phyloP scores from a whole-genome alignment of 2,113 vertebrate species.

The Panthera leo region DNA sequence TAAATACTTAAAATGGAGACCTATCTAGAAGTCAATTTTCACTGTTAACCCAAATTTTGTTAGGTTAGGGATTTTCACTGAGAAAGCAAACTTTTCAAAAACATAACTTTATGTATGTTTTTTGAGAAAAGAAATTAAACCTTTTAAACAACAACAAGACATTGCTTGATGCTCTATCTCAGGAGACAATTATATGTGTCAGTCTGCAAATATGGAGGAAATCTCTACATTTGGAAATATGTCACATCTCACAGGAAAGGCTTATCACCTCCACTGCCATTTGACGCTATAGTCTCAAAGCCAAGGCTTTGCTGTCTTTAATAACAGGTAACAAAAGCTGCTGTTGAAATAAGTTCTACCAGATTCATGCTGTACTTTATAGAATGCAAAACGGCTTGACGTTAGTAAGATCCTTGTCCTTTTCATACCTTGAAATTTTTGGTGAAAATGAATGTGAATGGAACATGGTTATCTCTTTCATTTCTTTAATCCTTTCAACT shows the following conservation, averaged over 20 bases:
- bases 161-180: neutral
- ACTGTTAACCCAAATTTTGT: conserved; percentile 23
- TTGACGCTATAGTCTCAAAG: neutral
- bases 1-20: neutral
- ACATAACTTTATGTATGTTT: neutral
- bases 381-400: neutral
- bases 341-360: neutral
- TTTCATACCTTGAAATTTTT: neutral
- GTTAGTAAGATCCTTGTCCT: neutral
- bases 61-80: neutral
- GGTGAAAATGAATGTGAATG: neutral
- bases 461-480: neutral
- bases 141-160: neutral
- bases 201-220: neutral
- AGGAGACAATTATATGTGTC: neutral
- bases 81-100: neutral
- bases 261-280: neutral
- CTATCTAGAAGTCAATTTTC: neutral
- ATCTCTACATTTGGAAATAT: neutral
- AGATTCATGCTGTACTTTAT: neutral
- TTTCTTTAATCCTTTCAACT: conserved; percentile 44
- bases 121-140: neutral
- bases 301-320: neutral
- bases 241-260: neutral
- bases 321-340: neutral